phyloP scores from a whole-genome alignment of 2,888 invertebrate genomes.

The Orthosia cruda region DNA sequence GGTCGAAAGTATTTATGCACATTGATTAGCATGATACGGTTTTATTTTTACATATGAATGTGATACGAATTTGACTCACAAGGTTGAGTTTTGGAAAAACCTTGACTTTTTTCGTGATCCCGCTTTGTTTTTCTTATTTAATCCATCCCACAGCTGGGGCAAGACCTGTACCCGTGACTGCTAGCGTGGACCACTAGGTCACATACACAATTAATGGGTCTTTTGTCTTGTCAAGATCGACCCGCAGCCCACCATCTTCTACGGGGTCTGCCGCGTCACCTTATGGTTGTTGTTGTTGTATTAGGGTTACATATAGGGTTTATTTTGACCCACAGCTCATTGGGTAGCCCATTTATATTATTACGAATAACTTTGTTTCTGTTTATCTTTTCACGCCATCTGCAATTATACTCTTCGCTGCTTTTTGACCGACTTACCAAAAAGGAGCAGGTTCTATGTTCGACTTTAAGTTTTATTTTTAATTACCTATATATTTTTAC shows the following conservation, averaged over 20 bases:
- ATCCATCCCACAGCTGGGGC: not conserved
- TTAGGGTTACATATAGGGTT: not conserved
- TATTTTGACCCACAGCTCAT: not conserved
- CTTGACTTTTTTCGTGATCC: constrained; percentile 5
- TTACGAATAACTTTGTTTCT: no score
- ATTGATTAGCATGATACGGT: constrained; percentile 31
- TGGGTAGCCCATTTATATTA: no score
- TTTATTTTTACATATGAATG: constrained; percentile 21
- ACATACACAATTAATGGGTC: not conserved
- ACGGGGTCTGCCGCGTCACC: not conserved
- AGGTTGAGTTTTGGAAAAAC: constrained; percentile 19
- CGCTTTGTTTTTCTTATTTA: not conserved
- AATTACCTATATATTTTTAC: no score
- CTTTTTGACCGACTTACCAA: no score
- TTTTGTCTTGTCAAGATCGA: not conserved
- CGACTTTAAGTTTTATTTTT: no score
- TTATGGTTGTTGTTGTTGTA: not conserved
- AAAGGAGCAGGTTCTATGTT: no score
- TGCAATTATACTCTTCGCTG: not conserved
- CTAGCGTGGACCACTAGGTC: not conserved
- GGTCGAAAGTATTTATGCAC: constrained; percentile 32
- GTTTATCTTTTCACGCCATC: no score
- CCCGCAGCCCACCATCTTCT: not conserved
- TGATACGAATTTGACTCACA: constrained; percentile 10
- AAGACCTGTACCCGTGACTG: not conserved